These are phyloP conservation scores for Mycteria americana DNA, from an alignment of 2,797 vertebrate species.

Conservation along the genomic window DNA sequence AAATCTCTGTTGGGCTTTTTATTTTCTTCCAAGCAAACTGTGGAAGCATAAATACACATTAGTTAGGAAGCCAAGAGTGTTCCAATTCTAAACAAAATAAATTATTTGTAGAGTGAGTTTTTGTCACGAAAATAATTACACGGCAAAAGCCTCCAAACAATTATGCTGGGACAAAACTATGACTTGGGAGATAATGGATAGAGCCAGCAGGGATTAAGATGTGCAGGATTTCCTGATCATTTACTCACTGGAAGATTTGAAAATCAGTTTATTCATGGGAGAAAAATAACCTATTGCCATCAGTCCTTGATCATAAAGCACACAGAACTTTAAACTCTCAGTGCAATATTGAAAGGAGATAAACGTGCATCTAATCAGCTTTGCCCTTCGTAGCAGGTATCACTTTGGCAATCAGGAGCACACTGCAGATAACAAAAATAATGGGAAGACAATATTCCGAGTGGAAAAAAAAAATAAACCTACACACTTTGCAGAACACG, in stretches of 20 bases:
- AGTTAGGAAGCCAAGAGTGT: neutral
- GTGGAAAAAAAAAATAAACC: neutral
- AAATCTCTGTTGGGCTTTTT: neutral
- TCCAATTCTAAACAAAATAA: neutral
- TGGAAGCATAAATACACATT: neutral
- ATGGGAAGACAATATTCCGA: slow-evolving; percentile 35
- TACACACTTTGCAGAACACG: neutral
- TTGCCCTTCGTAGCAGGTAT: slow-evolving; percentile 48
- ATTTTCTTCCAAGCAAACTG: neutral
- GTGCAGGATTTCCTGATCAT: slow-evolving; percentile 47
- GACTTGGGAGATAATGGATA: slow-evolving; percentile 21
- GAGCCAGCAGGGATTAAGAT: slow-evolving; percentile 40
- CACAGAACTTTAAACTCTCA: slow-evolving; percentile 16
- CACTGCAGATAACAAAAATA: slow-evolving; percentile 46
- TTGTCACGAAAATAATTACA: slow-evolving; percentile 17
- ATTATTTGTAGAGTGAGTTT: neutral
- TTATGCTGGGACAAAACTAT: neutral
- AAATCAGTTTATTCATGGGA: slow-evolving; percentile 60
- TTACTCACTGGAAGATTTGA: slow-evolving; percentile 40
- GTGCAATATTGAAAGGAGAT: slow-evolving; percentile 10
- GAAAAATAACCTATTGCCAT: slow-evolving; percentile 44
- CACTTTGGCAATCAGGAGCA: slow-evolving; percentile 50
- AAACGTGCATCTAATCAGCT: slow-evolving; percentile 43
- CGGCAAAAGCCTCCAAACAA: neutral
- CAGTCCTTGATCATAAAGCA: slow-evolving; percentile 18